A percentile compares a stretch with the other conserved stretches of the same genome.
phyloP scores from a whole-genome alignment of 2,888 invertebrate species.

The Alitta virens region DNA sequence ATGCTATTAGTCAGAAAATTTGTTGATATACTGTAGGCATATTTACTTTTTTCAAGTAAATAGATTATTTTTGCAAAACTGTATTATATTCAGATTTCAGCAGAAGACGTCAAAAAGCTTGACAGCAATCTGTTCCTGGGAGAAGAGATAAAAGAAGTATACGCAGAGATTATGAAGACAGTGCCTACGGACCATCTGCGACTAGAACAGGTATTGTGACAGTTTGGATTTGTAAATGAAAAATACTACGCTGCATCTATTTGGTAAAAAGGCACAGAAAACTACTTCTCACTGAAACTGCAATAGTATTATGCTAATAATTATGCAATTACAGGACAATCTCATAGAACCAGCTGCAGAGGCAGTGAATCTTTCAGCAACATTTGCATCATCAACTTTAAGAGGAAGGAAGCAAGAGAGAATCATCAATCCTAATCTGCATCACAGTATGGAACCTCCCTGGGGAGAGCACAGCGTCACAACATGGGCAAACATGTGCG shows the following conservation, averaged over 20 bases:
- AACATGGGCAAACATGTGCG: constrained; percentile 47
- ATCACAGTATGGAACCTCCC: constrained; percentile 39
- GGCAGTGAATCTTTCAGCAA: constrained; percentile 41
- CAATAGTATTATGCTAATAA: no score
- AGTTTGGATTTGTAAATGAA: no score
- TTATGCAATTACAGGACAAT: constrained; percentile 37
- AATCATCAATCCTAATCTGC: constrained; percentile 46
- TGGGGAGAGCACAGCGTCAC: constrained; percentile 46
- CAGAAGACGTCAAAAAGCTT: constrained; percentile 47
- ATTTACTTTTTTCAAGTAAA: no score
- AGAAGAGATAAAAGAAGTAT: constrained; percentile 56
- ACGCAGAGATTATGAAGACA: constrained; percentile 55
- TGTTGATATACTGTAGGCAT: no score
- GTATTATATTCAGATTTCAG: constrained; percentile 43
- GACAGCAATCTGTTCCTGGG: constrained; percentile 54
- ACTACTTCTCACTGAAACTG: no score
- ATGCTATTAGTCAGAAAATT: no score
- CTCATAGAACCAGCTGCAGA: constrained; percentile 45
- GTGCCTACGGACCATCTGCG: constrained; percentile 49
- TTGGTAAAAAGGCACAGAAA: no score
- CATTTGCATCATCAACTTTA: constrained; percentile 49
- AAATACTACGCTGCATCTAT: no score
- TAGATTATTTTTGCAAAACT: not conserved
- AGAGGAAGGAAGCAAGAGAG: constrained; percentile 36
- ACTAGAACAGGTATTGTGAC: constrained; percentile 51